Base-by-base conservation (phyloP, 2,797 vertebrate genomes). In the Macroramphosus scolopax region DNA sequence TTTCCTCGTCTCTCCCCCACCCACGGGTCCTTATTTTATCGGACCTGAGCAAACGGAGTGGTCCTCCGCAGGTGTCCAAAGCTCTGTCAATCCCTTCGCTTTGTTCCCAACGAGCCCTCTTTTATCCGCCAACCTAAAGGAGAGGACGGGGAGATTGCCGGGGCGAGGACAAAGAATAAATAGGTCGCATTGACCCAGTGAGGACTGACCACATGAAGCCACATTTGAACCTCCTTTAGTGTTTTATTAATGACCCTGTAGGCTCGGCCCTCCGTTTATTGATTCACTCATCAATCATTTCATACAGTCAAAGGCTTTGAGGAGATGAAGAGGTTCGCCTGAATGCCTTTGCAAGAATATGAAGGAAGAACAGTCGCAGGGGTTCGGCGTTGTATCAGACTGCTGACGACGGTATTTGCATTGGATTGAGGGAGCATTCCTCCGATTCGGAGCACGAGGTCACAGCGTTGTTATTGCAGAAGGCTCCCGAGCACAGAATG, bases 91-190 rank as follows among this genome's bases (percentile, higher is more conserved):
- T 49, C 62, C 81, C 60, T 60, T 32, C 36, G 72, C 84, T 86
- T 84, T 81, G 85, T 83, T 80, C 77, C 25, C 64, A 56, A 68
- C 57, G 75, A 83, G 57, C 68, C 64, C 69, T 59, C 80, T 89
- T 88, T 88, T 73, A 88, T 89, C 67, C 78, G 59, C 36, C 69
- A 68, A 81, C 78, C 82, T 73, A 75, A 80, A 79, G 72, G 59
- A 77, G 68, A 20, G 64, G 69, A 67, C 37, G 17, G 63, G 45
- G 58, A 75, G 75, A 71, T 64, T 72, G 77, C 68, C 44, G 72
- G 66, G 68, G 61, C 30, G 49, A 61, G 63, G 65, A 72, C 17
- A 68, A 56, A 64, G 75, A 70, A 81, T 46, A 78, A 80, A 82
- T 72, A 75, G 74, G 81, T 60, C 37, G 69, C 77, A 85, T 83